A percentile compares a stretch with the other conserved stretches of the same genome.
phyloP scores from a whole-genome alignment of 2,888 invertebrate species.

The Diabrotica balteata region DNA sequence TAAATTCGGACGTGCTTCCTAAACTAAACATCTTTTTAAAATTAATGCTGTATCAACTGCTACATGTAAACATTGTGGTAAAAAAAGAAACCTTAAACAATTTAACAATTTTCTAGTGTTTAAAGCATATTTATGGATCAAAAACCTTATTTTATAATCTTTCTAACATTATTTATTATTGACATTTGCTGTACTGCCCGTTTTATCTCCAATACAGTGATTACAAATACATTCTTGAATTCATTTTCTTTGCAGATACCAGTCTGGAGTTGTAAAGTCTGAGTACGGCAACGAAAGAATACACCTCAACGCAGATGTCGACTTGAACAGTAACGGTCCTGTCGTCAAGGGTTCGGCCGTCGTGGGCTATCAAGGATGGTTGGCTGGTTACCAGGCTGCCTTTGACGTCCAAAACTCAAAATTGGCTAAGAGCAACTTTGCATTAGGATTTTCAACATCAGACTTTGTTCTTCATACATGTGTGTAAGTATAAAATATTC shows the following conservation, averaged over 20 bases:
- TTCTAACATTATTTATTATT: background rate
- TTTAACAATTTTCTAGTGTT: too few species aligned
- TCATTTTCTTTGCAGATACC: conserved; percentile 70
- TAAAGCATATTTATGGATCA: too few species aligned
- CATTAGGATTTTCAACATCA: conserved; percentile 87
- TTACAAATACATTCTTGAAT: background rate
- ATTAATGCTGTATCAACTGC: too few species aligned
- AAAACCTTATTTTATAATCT: background rate
- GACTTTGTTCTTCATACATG: conserved; percentile 95
- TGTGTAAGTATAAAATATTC: conserved; percentile 76
- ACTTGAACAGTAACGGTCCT: conserved; percentile 86
- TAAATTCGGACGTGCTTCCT: too few species aligned
- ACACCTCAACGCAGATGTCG: conserved; percentile 84
- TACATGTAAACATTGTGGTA: too few species aligned
- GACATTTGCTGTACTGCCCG: too few species aligned
- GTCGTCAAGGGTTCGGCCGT: conserved; percentile 86
- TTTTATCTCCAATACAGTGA: background rate
- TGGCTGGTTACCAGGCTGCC: conserved; percentile 89
- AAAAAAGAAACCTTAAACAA: too few species aligned
- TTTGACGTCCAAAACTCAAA: conserved; percentile 93
- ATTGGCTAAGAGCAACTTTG: conserved; percentile 92
- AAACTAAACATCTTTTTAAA: too few species aligned
- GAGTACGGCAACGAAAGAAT: conserved; percentile 85
- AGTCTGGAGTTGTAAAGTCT: conserved; percentile 89
- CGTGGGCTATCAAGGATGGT: conserved; percentile 90